phyloP scores from a whole-genome alignment of 1,140 invertebrate genomes.

The Saccostrea echinata region DNA sequence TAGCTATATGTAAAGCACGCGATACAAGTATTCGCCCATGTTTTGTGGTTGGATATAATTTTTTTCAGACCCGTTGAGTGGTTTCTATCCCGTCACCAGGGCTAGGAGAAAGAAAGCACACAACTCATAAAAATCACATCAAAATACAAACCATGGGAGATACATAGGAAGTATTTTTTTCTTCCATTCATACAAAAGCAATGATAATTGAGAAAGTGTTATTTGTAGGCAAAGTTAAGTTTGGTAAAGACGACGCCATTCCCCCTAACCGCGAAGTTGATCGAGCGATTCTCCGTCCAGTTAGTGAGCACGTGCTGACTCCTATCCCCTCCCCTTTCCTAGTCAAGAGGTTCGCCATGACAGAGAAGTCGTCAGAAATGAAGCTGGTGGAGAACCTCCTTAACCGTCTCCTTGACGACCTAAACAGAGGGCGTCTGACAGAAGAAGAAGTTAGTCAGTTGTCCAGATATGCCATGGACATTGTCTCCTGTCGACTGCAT shows the following conservation, averaged over 20 bases:
- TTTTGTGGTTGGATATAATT: too few species aligned
- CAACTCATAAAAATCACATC: too few species aligned
- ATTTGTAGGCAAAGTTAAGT: constrained; percentile 15
- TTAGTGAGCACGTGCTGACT: constrained; percentile 54
- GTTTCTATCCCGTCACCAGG: too few species aligned
- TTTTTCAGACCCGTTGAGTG: too few species aligned
- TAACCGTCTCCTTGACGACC: constrained; percentile 51
- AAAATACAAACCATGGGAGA: too few species aligned
- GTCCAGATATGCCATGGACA: constrained; percentile 44
- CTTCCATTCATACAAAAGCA: too few species aligned
- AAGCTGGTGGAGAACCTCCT: constrained; percentile 53
- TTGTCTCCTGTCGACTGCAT: background rate
- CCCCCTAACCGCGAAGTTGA: background rate
- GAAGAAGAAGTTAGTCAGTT: constrained; percentile 48
- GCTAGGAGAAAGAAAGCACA: too few species aligned
- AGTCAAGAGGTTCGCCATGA: background rate
- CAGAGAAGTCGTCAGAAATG: constrained; percentile 24
- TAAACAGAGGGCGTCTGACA: constrained; percentile 40
- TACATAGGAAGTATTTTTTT: too few species aligned
- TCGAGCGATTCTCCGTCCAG: constrained; percentile 25
- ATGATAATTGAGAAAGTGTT: background rate
- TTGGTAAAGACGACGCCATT: constrained; percentile 43
- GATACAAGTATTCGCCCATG: too few species aligned
- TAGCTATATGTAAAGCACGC: too few species aligned
- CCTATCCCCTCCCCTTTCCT: constrained; percentile 45